phyloP scores from a whole-genome alignment of 1,140 invertebrate species.

The Atta texana region DNA sequence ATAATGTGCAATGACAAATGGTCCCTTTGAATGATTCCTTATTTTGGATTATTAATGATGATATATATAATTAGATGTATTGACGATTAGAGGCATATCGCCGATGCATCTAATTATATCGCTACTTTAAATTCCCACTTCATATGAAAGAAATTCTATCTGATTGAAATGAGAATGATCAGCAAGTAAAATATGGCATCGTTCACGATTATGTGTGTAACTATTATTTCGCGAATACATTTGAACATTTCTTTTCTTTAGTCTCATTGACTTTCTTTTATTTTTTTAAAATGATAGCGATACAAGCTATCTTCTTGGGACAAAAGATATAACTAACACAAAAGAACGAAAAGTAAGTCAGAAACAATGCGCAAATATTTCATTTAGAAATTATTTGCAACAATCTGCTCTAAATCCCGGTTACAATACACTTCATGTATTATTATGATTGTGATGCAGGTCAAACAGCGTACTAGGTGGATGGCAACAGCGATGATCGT shows the following conservation, averaged over 20 bases:
- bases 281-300: background rate
- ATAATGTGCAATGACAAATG: no score
- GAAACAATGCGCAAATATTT: background rate
- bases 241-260: background rate
- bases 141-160: background rate
- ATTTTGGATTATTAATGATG: no score
- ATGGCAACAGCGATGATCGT: constrained; percentile 61
- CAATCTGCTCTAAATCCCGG: background rate
- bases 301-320: background rate
- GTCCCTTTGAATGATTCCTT: no score
- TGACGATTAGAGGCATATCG: no score
- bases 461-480: constrained; percentile 72
- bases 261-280: background rate
- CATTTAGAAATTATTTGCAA: background rate
- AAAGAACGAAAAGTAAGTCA: background rate
- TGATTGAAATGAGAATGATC: background rate
- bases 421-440: background rate
- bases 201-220: background rate
- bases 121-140: background rate
- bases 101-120: background rate
- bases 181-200: background rate
- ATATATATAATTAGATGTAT: no score
- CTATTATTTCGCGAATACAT: background rate
- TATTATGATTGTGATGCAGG: constrained; percentile 55
- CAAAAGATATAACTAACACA: background rate